Conservation (phyloP, 2,888 invertebrate species). For the Vanessa cardui region DNA sequence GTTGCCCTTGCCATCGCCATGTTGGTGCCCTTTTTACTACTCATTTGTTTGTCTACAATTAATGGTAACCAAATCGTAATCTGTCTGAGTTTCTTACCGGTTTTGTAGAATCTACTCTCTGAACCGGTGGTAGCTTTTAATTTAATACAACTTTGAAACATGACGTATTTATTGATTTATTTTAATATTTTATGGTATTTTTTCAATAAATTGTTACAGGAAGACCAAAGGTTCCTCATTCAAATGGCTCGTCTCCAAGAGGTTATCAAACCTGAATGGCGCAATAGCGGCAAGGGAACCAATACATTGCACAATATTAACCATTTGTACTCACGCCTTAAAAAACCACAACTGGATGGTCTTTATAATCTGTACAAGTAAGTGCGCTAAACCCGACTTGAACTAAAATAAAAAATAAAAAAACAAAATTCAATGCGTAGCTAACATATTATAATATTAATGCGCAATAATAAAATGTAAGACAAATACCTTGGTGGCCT, state of each 20-base stretch:
- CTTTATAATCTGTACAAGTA: conserved; percentile 92
- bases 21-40: too few relatives aligned
- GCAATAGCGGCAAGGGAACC: conserved; percentile 89
- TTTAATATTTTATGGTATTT: too few relatives aligned
- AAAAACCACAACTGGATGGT: conserved; percentile 87
- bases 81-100: too few relatives aligned
- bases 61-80: too few relatives aligned
- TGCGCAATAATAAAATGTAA: not conserved
- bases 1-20: too few relatives aligned
- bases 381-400: conserved; percentile 26
- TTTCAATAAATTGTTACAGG: conserved; percentile 81
- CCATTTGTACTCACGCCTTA: conserved; percentile 89
- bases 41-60: too few relatives aligned
- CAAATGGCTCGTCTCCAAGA: conserved; percentile 88
- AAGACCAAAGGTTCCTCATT: conserved; percentile 92
- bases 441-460: not conserved
- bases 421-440: too few relatives aligned
- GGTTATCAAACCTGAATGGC: conserved; percentile 91
- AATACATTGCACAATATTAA: conserved; percentile 88
- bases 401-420: too few relatives aligned
- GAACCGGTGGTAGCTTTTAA: too few relatives aligned
- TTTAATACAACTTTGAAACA: too few relatives aligned
- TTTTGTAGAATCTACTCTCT: too few relatives aligned
- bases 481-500: not conserved
- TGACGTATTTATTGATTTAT: too few relatives aligned